Evolutionary conservation across 2,797 vertebrate genomes (phyloP), one percentile per base, ranked within the genome.

Genomic region (Protosalanx chinensis): DNA sequence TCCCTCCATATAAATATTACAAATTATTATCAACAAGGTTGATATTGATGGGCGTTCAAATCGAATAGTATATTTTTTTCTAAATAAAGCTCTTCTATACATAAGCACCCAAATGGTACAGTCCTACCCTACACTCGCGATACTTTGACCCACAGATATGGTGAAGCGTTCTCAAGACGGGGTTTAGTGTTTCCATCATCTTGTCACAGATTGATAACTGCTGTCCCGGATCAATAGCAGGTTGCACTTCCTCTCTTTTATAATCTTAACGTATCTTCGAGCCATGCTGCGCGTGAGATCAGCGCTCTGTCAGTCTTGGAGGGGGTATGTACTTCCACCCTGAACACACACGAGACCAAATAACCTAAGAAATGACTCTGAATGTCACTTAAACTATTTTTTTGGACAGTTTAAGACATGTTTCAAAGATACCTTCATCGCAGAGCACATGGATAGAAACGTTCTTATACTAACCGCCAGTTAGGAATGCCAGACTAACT

Each of bases 251-350:
- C 49, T 18, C 0, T 5, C 20, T 29, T 59, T 35, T 16, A 60
- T 68, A 10, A 13, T 56, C 23, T 30, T 23, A 0, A 18, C 64
- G 29, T 30, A 32, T 61, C 30, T 29, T 37, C 30, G 66, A 75
- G 84, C 64, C 62, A 92, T 92, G 92, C 82, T 93, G 66, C 88
- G 89, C 23, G 72, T 86, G 72, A 78, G 80, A 71, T 65, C 79
- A 32, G 72, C 75, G 1, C 68, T 82, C 64, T 72, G 59, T 23
- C 86, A 66, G 63, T 87, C 83, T 6, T 83, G 84, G 86, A 86
- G 87, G 61, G 87, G 91, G 92, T 93, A 89, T 30, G 92, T 90
- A 49, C 4, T 10, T 72, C 75, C 83, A 86, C 85, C 12, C 73
- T 75, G 82, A 70, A 71, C 65, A 0, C 18, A n/a, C 85, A 78